These are phyloP conservation scores for Alethe castanea DNA, from an alignment of 2,113 vertebrate genomes.

Conservation along the genomic window DNA sequence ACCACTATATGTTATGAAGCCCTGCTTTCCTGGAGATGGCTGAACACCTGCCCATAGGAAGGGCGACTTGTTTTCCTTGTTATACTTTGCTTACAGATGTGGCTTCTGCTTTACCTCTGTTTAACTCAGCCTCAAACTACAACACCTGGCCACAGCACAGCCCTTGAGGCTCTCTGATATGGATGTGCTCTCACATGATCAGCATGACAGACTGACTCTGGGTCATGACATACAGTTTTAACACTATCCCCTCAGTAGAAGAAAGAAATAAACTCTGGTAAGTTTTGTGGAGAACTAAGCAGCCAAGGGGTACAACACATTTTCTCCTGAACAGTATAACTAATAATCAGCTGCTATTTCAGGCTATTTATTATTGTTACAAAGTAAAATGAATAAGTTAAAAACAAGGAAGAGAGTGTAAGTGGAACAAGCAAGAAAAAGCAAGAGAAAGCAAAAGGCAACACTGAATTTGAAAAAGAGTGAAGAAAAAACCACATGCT, in stretches of 20 bases:
- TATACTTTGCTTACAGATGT: neutral
- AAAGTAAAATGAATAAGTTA: neutral
- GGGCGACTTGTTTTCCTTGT: neutral
- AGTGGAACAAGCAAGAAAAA: neutral
- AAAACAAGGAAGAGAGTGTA: neutral
- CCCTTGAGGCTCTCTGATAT: neutral
- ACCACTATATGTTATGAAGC: fast-evolving
- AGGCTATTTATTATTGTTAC: neutral
- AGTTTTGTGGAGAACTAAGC: neutral
- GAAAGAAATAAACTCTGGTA: neutral
- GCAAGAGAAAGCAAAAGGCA: neutral
- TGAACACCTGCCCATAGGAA: neutral
- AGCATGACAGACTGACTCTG: neutral
- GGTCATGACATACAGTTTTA: neutral
- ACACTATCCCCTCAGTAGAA: neutral
- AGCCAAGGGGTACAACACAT: neutral
- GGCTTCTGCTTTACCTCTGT: neutral
- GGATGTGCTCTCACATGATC: neutral
- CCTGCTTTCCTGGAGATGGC: neutral
- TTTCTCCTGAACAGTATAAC: neutral
- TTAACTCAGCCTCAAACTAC: neutral
- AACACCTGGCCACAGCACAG: fast-evolving
- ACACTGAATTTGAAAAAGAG: neutral
- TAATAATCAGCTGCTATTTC: neutral
- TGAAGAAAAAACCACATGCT: neutral